Conservation (phyloP, 2,888 invertebrate genomes). For the Monoplex corrugatus region DNA sequence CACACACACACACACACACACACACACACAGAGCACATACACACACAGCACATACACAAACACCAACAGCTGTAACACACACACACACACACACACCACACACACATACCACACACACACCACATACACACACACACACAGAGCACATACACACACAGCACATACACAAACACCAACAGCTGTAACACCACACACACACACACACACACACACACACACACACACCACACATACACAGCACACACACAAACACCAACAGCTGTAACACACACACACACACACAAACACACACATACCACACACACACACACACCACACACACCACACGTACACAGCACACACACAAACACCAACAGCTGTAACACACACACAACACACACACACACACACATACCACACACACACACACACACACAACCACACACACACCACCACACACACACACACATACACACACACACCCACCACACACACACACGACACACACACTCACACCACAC, state of each 20-base stretch:
- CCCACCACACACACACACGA: no score
- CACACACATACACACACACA: slow-evolving; percentile 34
- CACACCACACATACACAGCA: not conserved
- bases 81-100: not conserved
- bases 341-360: not conserved
- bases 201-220: not conserved
- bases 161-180: not conserved
- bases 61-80: no score
- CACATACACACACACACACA: no score
- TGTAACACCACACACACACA: not conserved
- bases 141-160: not conserved
- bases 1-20: not conserved
- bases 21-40: not conserved
- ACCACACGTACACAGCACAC: slow-evolving; percentile 5
- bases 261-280: not conserved
- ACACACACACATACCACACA: not conserved
- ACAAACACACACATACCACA: not conserved
- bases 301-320: slow-evolving; percentile 22
- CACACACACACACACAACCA: slow-evolving; percentile 20
- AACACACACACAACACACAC: slow-evolving; percentile 27
- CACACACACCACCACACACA: slow-evolving; percentile 8
- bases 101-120: not conserved
- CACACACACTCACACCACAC: slow-evolving; percentile 18
- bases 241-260: not conserved
- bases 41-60: no score